A percentile compares a stretch with the other conserved stretches of the same genome.
These are phyloP conservation scores for Melanitta fusca DNA, from an alignment of 2,797 vertebrate species.

Conservation along the genomic window DNA sequence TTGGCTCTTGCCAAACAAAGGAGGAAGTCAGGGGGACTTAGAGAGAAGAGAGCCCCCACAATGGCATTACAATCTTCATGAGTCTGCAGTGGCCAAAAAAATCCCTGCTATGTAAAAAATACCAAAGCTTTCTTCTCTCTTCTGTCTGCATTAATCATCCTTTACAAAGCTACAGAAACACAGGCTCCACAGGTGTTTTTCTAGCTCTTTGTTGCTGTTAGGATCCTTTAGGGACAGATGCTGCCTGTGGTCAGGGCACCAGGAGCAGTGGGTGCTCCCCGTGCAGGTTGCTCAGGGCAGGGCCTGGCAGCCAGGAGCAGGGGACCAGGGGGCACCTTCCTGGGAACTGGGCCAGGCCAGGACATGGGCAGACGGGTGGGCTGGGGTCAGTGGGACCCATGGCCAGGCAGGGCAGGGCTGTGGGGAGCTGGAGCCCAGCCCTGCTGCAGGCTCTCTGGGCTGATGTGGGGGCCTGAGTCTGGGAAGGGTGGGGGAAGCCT, in stretches of 20 bases:
- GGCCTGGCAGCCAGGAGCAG: neutral
- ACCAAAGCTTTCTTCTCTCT: neutral
- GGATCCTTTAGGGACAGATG: neutral
- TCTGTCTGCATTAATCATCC: neutral
- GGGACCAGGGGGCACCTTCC: neutral
- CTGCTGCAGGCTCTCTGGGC: rapidly evolving
- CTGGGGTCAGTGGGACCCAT: rapidly evolving
- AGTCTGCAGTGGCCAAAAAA: neutral
- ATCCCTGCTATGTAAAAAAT: neutral
- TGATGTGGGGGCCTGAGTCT: neutral
- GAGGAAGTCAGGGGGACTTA: neutral
- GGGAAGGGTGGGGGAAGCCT: neutral
- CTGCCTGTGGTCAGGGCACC: neutral
- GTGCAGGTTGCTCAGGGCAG: neutral
- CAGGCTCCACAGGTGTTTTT: neutral
- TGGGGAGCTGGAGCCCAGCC: neutral
- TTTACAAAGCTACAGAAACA: neutral
- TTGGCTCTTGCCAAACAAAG: neutral
- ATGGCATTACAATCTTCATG: neutral
- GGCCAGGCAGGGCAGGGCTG: neutral
- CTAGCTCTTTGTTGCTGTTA: neutral
- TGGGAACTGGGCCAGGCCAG: neutral
- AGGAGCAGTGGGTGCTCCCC: rapidly evolving
- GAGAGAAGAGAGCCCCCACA: neutral
- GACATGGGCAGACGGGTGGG: rapidly evolving